Evolutionary conservation across 2,113 vertebrate genomes (phyloP).

Genomic region (Muscicapa adusta): DNA sequence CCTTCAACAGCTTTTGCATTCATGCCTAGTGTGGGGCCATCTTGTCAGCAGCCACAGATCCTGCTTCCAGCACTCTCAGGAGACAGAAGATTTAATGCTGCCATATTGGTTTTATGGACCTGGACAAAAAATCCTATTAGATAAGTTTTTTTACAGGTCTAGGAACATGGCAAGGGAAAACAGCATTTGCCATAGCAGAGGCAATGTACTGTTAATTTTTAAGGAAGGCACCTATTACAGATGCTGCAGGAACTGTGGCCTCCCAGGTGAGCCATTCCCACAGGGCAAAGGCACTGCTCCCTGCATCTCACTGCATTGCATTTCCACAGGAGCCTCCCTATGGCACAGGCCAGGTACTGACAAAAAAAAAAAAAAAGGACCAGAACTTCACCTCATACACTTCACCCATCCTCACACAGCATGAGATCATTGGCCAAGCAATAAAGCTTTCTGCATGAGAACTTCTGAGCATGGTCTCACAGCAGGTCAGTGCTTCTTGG

Average conservation of each 20-base stretch:
- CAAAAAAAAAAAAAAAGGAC: not conserved
- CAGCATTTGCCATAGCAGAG: not conserved
- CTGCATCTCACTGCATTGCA: rapidly evolving
- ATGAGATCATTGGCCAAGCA: rapidly evolving
- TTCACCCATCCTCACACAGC: not conserved
- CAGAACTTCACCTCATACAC: not conserved
- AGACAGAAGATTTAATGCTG: not conserved
- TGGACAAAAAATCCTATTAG: not conserved
- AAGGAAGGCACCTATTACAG: not conserved
- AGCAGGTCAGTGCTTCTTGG: rapidly evolving
- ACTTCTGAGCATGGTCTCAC: not conserved
- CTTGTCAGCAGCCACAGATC: not conserved
- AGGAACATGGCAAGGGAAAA: not conserved
- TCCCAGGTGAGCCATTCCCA: not conserved
- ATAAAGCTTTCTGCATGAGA: not conserved
- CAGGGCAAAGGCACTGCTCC: not conserved
- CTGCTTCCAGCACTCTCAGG: not conserved
- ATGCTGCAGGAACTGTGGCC: not conserved
- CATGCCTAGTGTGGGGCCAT: not conserved
- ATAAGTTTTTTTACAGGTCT: not conserved
- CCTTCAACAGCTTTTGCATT: not conserved
- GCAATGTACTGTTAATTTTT: not conserved
- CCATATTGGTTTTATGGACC: not conserved
- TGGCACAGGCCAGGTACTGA: not conserved
- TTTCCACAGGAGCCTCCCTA: not conserved